Evolutionary conservation across 2,888 invertebrate genomes (phyloP), one percentile per base, ranked within the genome.

Genomic region (Gasteruption jaculator): DNA sequence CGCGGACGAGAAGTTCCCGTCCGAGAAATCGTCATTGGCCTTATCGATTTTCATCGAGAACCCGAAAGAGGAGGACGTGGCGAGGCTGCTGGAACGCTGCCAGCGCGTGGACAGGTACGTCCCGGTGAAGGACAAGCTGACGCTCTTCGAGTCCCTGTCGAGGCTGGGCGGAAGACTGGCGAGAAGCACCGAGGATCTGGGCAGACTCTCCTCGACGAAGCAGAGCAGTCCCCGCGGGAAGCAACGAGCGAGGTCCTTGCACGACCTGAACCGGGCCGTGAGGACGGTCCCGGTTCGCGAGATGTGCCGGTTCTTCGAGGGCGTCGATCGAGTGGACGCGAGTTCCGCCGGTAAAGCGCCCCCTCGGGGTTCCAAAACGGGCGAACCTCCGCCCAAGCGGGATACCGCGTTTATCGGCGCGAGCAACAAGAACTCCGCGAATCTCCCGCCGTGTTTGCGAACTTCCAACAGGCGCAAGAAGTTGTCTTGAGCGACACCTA

Each of bases 231-330:
- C 78, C 21, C 54, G 57, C 3, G 62, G 65, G 2, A 70, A 73
- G 21, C 77, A 83, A 42, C 74, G 84, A 3, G 82, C 83, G 1
- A 74, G 81, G 5, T 84, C 83, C 1, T 66, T 84, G 54, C 83
- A 84, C 65, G 83, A 85, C 68, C 71, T 79, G 18, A 74, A 74
- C 29, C 67, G 74, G 40, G 71, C 72, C 5, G 57, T 63, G 4
- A 71, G 77, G 43, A 75, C 77, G 30, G 73, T 76, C 46, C 74
- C 77, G 16, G 83, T 84, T 15, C 75, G 82, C 41, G 82, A 84
- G 60, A 77, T 84, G 71, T 80, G 85, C 52, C 79, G 82, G 66
- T 82, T 82, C 70, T 84, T 84, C 68, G 84, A 83, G 60, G 79
- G 79, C 27, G 76, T 77, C 2, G 24, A 46, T 5, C 51, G 53